These are phyloP conservation scores for Halcyon chelicuti DNA, from an alignment of 2,797 vertebrate genomes.

Conservation along the genomic window DNA sequence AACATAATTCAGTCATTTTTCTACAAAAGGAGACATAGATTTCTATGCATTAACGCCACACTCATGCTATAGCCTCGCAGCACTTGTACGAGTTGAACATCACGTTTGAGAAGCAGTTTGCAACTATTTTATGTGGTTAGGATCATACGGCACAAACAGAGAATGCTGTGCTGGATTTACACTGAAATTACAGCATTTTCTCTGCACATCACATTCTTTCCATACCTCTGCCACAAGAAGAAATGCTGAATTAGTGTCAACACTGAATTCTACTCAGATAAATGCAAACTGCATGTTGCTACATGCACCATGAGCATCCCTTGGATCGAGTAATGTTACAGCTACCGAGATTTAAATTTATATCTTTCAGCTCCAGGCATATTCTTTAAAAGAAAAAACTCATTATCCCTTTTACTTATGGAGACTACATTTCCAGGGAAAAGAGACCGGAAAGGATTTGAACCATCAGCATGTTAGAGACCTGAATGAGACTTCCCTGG, in stretches of 20 bases:
- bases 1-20: neutral
- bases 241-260: neutral
- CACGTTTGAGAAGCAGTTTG: neutral
- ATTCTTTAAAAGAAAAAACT: slow-evolving; percentile 8
- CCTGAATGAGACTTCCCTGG: slow-evolving; percentile 2
- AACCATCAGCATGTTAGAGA: neutral
- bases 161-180: neutral
- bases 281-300: neutral
- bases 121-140: neutral
- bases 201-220: neutral
- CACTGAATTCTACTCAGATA: accelerated
- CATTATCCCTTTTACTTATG: neutral
- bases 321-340: neutral
- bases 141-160: neutral
- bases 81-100: neutral
- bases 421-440: neutral
- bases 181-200: neutral
- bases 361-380: neutral
- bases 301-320: neutral
- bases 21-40: neutral
- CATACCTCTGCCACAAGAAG: neutral
- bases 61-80: neutral
- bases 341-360: neutral
- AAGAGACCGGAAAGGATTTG: neutral
- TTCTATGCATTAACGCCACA: accelerated